Conservation (phyloP, 2,888 invertebrate genomes). For the Folsomia candida region DNA sequence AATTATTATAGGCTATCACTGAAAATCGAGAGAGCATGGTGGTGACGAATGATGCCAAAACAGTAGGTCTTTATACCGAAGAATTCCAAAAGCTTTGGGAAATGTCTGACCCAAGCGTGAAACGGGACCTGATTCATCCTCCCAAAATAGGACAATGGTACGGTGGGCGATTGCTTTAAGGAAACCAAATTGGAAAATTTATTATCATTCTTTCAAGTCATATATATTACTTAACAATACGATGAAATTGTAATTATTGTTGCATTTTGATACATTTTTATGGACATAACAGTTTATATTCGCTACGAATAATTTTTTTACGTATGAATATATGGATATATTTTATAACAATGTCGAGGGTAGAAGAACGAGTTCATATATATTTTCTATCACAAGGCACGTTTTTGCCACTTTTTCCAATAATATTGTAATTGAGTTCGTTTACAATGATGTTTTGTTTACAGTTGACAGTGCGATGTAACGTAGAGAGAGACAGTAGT, state of each 20-base stretch:
- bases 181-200: not conserved
- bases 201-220: not conserved
- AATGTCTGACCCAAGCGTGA: not conserved
- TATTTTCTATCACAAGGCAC: not conserved
- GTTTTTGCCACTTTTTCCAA: not conserved
- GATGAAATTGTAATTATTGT: not conserved
- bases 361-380: not conserved
- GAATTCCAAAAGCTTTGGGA: constrained; percentile 28
- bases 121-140: not conserved
- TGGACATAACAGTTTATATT: not conserved
- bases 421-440: not conserved
- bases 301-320: not conserved
- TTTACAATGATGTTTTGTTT: not conserved
- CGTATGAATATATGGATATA: not conserved
- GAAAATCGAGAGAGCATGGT: constrained; percentile 33
- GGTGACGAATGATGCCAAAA: constrained; percentile 17
- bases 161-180: not conserved
- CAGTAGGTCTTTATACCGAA: not conserved
- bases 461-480: not conserved
- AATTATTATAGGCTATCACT: constrained; percentile 19
- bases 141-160: constrained; percentile 1
- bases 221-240: too few relatives aligned
- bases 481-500: too few relatives aligned
- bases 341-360: not conserved
- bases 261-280: not conserved